Conservation (phyloP, 2,113 vertebrate genomes). For the Camelus bactrianus region DNA sequence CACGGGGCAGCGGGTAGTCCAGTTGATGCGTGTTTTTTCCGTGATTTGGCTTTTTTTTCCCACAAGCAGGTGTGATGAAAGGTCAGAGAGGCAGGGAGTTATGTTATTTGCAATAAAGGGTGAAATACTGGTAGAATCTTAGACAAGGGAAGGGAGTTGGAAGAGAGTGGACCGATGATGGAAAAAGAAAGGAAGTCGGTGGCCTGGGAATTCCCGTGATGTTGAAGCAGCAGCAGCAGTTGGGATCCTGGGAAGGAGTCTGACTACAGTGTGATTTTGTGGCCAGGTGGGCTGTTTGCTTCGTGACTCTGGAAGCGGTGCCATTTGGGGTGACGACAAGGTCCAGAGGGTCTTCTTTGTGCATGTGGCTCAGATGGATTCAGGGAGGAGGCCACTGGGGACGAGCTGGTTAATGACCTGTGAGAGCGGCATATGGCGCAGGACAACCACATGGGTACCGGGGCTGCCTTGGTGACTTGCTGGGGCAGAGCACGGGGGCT, state of each 20-base stretch:
- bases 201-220: neutral
- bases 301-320: neutral
- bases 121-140: neutral
- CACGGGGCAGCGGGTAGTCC: neutral
- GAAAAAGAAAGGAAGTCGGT: neutral
- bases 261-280: neutral
- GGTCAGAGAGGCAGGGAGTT: neutral
- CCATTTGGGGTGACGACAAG: neutral
- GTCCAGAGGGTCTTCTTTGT: neutral
- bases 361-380: neutral
- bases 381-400: neutral
- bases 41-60: neutral
- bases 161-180: neutral
- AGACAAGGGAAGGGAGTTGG: neutral
- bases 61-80: neutral
- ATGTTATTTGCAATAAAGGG: neutral
- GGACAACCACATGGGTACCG: accelerated
- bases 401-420: neutral
- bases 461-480: neutral
- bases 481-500: too few relatives aligned
- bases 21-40: neutral
- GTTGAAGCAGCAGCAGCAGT: neutral
- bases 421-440: accelerated
- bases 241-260: neutral
- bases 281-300: neutral